Percentiles rank a stretch among this genome's conserved stretches.
These are phyloP conservation scores for Noctua pronuba DNA, from an alignment of 2,888 invertebrate genomes.

Conservation along the genomic window DNA sequence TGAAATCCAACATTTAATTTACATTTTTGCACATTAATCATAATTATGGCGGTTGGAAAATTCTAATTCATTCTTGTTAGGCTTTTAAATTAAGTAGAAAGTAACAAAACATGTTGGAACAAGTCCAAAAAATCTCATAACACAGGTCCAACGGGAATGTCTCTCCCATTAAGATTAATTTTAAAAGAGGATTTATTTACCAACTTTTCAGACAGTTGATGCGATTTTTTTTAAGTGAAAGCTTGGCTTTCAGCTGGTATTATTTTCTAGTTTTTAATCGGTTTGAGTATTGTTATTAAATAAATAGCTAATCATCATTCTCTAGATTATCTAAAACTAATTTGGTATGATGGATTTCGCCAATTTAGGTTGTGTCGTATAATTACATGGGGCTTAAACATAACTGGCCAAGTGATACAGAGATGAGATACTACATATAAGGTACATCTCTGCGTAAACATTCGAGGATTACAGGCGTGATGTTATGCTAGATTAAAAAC, in stretches of 20 bases:
- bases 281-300: neutral
- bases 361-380: neutral
- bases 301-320: neutral
- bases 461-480: no score
- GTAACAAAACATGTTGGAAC: slow-evolving; percentile 52
- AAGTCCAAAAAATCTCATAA: slow-evolving; percentile 41
- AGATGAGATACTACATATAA: neutral
- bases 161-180: slow-evolving; percentile 25
- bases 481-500: no score
- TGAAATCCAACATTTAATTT: slow-evolving; percentile 20
- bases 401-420: neutral
- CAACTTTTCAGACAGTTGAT: slow-evolving; percentile 11
- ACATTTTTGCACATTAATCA: slow-evolving; percentile 33
- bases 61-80: slow-evolving; percentile 47
- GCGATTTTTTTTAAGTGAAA: neutral
- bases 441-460: no score
- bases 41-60: slow-evolving; percentile 9
- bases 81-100: slow-evolving; percentile 47
- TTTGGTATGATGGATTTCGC: neutral
- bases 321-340: neutral
- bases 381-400: neutral
- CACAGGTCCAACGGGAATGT: slow-evolving; percentile 17
- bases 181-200: slow-evolving; percentile 22
- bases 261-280: slow-evolving; percentile 2
- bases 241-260: neutral